Base-by-base conservation (phyloP, 64 coral and sea anemone genomes). In the Porites australiensis region DNA sequence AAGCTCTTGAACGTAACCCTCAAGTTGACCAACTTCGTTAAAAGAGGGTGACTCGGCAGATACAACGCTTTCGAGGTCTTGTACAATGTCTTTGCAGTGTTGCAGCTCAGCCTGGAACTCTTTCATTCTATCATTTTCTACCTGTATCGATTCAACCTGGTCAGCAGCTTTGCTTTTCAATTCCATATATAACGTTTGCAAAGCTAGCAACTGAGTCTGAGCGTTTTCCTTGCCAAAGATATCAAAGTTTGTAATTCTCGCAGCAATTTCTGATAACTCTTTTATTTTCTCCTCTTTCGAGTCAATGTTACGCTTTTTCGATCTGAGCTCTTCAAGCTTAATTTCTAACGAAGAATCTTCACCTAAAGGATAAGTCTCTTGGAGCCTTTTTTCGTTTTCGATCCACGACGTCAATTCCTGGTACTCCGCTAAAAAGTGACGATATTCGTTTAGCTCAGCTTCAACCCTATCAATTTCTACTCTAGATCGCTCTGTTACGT, bases 101-200 rank as follows among this genome's bases (percentile, higher is more conserved):
- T 83, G 60, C 12, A 98, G 23, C 79, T 98, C 88, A 47, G 93
- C 92, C 77, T 98, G 50, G 53, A 98, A 98, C 13, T 75, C 37
- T 59, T 58, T 75, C 19, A 51, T 63, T 15, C 69, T 84, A 11
- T 51, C 61, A 47, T 9, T 67, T 44, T 68, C 10, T 18, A 65
- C 50, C 53, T 60, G 64, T 22, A 91, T 15, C 23, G 67, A 91
- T 13, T 46, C 53, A 68, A 82, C n/a, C 54, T 62, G 46, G 18
- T 64, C 89, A 8, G n/a, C 61, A 58, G 84, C 44, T 15, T 58
- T 84, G 44, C 58, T 74, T 74, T 83, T 82, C 15, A 91, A 57
- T 16, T 82, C 57, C 7, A 18, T 19, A 12, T 65, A 84, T 1
- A 63, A 67, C 44, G 12, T 84, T 11, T 84, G 61, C 13, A 84